Conservation (phyloP, 1,140 invertebrate species). For the Mizuhopecten yessoensis region DNA sequence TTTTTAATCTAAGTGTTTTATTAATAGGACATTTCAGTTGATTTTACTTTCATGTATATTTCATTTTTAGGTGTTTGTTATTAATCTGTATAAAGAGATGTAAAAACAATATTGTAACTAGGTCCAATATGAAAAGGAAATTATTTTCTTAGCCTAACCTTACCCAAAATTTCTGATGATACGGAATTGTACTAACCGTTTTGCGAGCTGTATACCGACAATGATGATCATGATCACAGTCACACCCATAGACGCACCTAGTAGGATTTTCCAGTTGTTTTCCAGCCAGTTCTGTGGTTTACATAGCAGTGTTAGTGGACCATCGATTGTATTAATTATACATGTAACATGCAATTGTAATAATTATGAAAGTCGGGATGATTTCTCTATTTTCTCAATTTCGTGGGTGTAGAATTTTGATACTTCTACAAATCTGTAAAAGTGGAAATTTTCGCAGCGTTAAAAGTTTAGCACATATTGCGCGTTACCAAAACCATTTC, state of each 20-base stretch:
- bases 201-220: background rate
- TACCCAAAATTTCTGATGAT: background rate
- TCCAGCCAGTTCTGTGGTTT: background rate
- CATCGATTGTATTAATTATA: background rate
- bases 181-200: background rate
- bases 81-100: background rate
- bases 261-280: background rate
- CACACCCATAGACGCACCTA: background rate
- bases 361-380: too few relatives aligned
- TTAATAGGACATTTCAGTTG: background rate
- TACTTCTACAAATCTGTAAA: too few relatives aligned
- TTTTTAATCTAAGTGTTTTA: background rate
- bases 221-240: background rate
- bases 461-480: too few relatives aligned
- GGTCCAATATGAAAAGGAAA: too few relatives aligned
- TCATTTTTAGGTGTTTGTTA: background rate
- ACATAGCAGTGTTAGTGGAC: background rate
- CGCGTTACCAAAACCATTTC: too few relatives aligned
- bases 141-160: too few relatives aligned
- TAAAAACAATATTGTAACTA: too few relatives aligned
- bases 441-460: too few relatives aligned
- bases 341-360: background rate
- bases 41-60: background rate
- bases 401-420: too few relatives aligned
- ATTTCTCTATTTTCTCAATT: too few relatives aligned